Base-by-base conservation (phyloP, 2,113 vertebrate genomes). In the Canis aureus region DNA sequence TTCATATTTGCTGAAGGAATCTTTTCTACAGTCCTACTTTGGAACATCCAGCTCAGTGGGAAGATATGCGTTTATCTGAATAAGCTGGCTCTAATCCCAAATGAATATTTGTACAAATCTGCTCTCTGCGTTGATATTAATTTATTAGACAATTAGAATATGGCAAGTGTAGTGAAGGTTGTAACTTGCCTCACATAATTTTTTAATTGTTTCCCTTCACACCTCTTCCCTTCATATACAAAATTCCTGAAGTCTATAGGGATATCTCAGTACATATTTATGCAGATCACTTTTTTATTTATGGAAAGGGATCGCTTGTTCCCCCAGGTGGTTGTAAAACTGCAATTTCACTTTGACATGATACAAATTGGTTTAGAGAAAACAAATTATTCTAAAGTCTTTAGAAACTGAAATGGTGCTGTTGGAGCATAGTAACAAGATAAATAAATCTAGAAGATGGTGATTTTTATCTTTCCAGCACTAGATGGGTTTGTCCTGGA, bases 321-420 rank as follows among this genome's bases (percentile, higher is more conserved):
- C 95, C 97, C 88, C 97, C 83, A 96, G 95, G 96, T 98, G 98
- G 73, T 38, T 98, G 88, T 98, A 98, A 98, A 98, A 98, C 91
- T 98, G 98, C 97, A 98, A 97, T 99, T 98, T 98, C 89, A 91
- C 88, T 98, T 98, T 98, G 98, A 99, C 98, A 98, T 97, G 98
- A 98, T 97, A 98, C 97, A 99, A 98, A 99, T 98, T 98, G 96
- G 97, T 98, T 98, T 98, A 97, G 97, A 98, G 98, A 98, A 98
- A 99, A 98, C 98, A 98, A 98, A 99, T 99, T 98, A 98, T 98
- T 98, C 97, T 90, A 92, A 95, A 98, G 85, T 97, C 97, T 99
- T 98, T 91, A 97, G 96, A 97, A 98, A 98, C 95, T 66, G 92
- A 98, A 97, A 90, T 84, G 87, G 81, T 95, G 87, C 32, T 96